Evolutionary conservation across 2,113 vertebrate genomes (phyloP).

Genomic region (Leuciscus idus): DNA sequence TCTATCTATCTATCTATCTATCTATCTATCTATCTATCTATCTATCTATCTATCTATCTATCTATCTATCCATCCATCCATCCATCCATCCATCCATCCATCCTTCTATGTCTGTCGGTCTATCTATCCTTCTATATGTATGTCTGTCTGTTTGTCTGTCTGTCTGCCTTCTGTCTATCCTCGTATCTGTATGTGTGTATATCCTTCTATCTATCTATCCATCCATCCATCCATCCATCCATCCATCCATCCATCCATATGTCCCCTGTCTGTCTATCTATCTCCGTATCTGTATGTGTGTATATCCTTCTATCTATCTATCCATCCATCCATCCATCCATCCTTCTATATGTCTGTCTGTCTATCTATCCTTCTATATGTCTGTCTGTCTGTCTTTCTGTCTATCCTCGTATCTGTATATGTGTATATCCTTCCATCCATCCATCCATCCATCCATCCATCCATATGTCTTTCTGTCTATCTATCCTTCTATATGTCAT

Average conservation of each 20-base stretch:
- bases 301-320: not conserved
- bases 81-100: not conserved
- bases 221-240: not conserved
- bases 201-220: not conserved
- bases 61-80: not conserved
- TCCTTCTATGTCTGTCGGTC: not conserved
- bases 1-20: too few species aligned
- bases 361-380: too few species aligned
- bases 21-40: too few species aligned
- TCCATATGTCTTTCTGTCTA: not conserved
- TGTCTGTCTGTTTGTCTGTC: too few species aligned
- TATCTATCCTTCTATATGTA: not conserved
- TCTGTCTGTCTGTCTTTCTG: not conserved
- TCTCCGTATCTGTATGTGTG: too few species aligned
- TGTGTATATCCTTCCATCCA: too few species aligned
- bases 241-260: not conserved
- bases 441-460: not conserved
- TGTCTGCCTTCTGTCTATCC: not conserved
- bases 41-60: too few species aligned
- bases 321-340: not conserved
- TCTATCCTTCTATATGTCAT: not conserved
- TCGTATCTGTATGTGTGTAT: too few species aligned
- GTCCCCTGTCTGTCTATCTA: too few species aligned
- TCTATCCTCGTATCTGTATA: too few species aligned
- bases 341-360: conserved; percentile 43